Evolutionary conservation across 1,140 invertebrate genomes (phyloP).

Genomic region (Leptoteleia sp.): DNA sequence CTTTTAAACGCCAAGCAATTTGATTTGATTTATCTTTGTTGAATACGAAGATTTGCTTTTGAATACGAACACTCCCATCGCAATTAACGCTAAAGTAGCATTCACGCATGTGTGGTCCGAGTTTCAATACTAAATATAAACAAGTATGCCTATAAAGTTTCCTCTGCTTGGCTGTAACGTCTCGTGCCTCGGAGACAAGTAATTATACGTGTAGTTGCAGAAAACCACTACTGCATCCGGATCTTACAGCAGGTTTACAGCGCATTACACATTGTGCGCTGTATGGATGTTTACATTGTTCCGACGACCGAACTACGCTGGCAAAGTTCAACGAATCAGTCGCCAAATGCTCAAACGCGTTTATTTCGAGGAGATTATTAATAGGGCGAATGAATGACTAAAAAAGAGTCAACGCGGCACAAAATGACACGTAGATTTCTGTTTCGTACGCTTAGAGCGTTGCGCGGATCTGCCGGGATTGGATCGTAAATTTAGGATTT

Average conservation of each 20-base stretch:
- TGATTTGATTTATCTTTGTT: not conserved
- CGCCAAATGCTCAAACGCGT: not conserved
- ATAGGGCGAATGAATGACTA: constrained; percentile 14
- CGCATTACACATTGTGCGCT: constrained; percentile 11
- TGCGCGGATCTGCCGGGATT: no score
- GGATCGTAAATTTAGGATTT: no score
- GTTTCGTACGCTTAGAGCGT: not conserved
- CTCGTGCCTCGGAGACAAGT: constrained; percentile 25
- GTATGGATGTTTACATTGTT: constrained; percentile 39
- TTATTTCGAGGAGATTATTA: constrained; percentile 25
- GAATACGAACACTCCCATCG: no score
- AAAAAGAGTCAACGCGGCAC: constrained; percentile 4
- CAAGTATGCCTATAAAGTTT: constrained; percentile 40
- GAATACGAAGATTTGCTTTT: not conserved
- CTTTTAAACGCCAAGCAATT: no score
- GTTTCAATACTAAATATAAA: constrained; percentile 52
- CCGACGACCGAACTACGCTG: not conserved
- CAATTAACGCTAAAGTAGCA: constrained; percentile 14
- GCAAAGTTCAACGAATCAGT: constrained; percentile 31
- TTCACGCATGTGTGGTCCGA: constrained; percentile 27
- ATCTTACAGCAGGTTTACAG: constrained; percentile 31
- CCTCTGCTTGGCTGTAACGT: constrained; percentile 12
- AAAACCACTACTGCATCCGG: constrained; percentile 16
- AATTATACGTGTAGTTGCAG: constrained; percentile 31
- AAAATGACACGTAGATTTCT: not conserved